Base-by-base conservation (phyloP, 1,140 invertebrate genomes). In the Nephotettix cincticeps region DNA sequence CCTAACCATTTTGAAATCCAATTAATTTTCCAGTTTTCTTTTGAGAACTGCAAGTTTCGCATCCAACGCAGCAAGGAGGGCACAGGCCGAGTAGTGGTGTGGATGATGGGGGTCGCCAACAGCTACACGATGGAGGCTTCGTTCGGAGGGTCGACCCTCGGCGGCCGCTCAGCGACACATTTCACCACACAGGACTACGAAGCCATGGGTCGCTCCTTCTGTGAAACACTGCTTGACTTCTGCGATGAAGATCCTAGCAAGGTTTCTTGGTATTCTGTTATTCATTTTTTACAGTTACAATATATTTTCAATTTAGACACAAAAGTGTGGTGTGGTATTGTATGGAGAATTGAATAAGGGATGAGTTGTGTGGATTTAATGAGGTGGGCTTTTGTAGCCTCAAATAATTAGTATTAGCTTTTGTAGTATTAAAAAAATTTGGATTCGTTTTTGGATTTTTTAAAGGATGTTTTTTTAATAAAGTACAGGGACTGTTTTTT, bases 71-170 rank as follows among this genome's bases (percentile, higher is more conserved):
- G 89, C 72, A 97, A 97, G 83, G 95, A 97, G 83, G 95, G 95
- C 0, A 97, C 95, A 11, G 95, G 94, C 4, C 82, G 96, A 68
- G 91, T 97, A 14, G 94, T 97, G 0, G 91, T 96, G 75, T 97
- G 94, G 94, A 91, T 95, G 84, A 89, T 97, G 87, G 95, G 95
- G 13, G 92, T 97, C 21, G 88, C 91, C 56, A 95, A 97, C 76
- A 97, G 94, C 80, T 98, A 95, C 79, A 98, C 95, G 0, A 89
- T 98, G 86, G 96, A 98, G 82, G 93, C 94, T 1, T 96, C 94
- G 0, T 94, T 97, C 82, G 93, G 92, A 69, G 95, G 95, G 11
- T 93, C 94, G 17, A 90, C 88, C 69, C 79, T 94, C 28, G 90
- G 91, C 0, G 86, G 86, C n/a, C 87, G 92, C 79, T 87, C 88